Base-by-base conservation (phyloP, 2,113 vertebrate genomes). In the Hyperopisus bebe region DNA sequence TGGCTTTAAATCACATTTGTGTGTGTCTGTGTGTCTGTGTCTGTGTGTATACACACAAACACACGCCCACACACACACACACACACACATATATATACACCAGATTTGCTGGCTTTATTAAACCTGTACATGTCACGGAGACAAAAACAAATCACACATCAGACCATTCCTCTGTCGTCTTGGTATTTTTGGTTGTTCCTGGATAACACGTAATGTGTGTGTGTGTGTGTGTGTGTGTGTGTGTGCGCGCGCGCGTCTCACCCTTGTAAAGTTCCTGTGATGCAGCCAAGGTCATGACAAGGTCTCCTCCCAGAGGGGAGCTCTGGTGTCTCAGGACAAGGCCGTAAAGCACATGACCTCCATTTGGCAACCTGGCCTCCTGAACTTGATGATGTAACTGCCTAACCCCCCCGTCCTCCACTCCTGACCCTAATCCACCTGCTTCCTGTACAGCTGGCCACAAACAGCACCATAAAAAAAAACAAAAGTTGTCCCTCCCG, bases 111-210 rank as follows among this genome's bases (percentile, higher is more conserved):
- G 11, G 1, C 31, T 6, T 48, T 88, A 62, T 62, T 58, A 21
- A 48, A 53, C 10, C 31, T 44, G 47, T 35, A 53, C 17, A 53
- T 87, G 39, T 86, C 48, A 47, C 35, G 21, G 39, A 48, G 66
- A 88, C 87, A 48, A 77, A 48, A 74, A 46, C 19, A 88, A 47
- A 88, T 77, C 42, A 5, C 44, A 31, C 87, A 88, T 46, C 24
- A 46, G 27, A 31, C 50, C 85, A 87, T 87, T 87, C 24, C n/a
- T 87, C 15, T 88, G 17, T 44, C 42, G 3, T 66, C 35, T 1
- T 88, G 70, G 86, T 53, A 48, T 83, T 90, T 66, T 50, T 87
- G 47, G 80, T 85, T 90, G 85, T 55, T 46, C 6, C 31, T 66
- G 58, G 6, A 42, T 53, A 7, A 39, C 15, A 35, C 31, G 31